Evolutionary conservation across 2,888 invertebrate species (phyloP).

Genomic region (Hymenopus coronatus): DNA sequence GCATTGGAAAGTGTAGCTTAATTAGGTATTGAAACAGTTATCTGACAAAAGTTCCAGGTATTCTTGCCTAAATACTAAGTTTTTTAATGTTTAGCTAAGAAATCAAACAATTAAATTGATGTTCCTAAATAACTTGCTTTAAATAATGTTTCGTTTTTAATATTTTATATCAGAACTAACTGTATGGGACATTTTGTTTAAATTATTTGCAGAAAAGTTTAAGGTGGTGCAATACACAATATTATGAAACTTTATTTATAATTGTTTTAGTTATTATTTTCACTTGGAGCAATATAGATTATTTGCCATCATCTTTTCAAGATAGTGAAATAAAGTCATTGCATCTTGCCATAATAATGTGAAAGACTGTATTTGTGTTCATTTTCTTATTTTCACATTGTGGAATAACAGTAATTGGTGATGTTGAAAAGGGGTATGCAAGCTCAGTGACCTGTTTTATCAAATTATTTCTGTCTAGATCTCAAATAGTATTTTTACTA

Average conservation of each 20-base stretch:
- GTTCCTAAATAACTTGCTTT: constrained; percentile 25
- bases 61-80: neutral
- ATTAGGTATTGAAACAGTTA: neutral
- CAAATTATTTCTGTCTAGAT: constrained; percentile 14
- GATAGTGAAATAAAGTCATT: neutral
- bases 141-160: constrained; percentile 21
- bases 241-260: constrained; percentile 11
- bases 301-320: neutral
- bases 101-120: constrained; percentile 14
- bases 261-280: neutral
- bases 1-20: neutral
- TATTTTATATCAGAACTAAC: constrained; percentile 8
- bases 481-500: constrained; percentile 4
- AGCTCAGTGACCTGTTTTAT: neutral
- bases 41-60: neutral
- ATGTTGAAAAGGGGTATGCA: constrained; percentile 3
- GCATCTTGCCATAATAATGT: constrained; percentile 15
- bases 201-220: constrained; percentile 10
- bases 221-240: constrained; percentile 7
- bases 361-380: constrained; percentile 18
- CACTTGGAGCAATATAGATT: neutral
- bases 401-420: neutral
- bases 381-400: neutral
- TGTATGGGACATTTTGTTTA: constrained; percentile 6
- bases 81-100: neutral